Evolutionary conservation across 2,888 invertebrate genomes (phyloP), one percentile per base, ranked within the genome.

Genomic region (Erebia palarica): DNA sequence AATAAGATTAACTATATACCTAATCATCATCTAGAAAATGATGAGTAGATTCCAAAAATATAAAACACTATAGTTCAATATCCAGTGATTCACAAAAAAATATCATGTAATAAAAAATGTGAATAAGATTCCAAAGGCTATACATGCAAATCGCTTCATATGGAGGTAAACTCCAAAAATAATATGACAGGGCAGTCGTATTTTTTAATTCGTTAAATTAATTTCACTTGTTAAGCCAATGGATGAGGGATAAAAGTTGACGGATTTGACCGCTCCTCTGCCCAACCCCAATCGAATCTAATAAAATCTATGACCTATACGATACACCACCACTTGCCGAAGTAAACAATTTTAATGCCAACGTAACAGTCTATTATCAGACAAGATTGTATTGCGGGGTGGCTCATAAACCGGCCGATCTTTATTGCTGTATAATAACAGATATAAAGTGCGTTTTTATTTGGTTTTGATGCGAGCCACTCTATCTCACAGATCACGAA

Each of bases 381-480:
- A 81, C 82, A 80, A 82, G 85, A 86, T 86, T 86, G 86, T 86
- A 82, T 79, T 79, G 80, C 74, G 79, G 77, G 75, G 74, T 73
- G 71, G 73, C 72, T 79, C 80, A 78, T 82, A 84, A 85, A 85
- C 77, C 75, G 78, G 72, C 75, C 77, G 76, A 81, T 81, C 83
- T 89, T 92, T 92, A 92, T 89, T 88, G 86, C 80, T 83, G 82
- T 83, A 86, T 90, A 88, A 90, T 92, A 90, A 89, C 89, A 82
- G 84, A 83, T 81, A 85, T 85, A 83, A 87, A 86, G 89, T 86
- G 86, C 85, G 81, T 81, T 87, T 88, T 89, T 87, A 88, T 87
- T 85, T 82, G 80, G 84, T 81, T 86, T 85, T 84, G 86, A 88
- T 88, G 84, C 82, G 84, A 84, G 85, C 78, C 88, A 89, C 57